Evolutionary conservation across 2,113 vertebrate genomes (phyloP).

Genomic region (Myotis lucifugus): DNA sequence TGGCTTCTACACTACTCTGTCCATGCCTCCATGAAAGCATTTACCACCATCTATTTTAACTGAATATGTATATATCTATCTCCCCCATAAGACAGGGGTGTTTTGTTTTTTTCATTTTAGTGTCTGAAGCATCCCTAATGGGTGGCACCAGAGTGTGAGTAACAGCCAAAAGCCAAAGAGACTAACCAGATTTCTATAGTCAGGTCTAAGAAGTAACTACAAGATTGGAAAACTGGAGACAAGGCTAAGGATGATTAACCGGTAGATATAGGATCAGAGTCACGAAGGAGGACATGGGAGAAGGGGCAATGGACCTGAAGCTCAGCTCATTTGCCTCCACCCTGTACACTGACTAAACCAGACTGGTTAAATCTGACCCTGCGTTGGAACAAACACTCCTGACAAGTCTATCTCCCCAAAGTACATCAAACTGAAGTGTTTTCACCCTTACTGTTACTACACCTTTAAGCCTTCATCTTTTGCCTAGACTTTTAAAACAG

Average conservation of each 20-base stretch:
- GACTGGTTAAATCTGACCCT: neutral
- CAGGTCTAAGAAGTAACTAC: neutral
- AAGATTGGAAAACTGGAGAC: neutral
- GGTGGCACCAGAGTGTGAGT: neutral
- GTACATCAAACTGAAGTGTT: neutral
- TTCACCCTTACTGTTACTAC: neutral
- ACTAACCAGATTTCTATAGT: neutral
- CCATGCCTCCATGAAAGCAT: neutral
- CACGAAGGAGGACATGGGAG: neutral
- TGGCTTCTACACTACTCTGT: neutral
- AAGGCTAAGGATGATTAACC: neutral
- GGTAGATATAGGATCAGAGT: neutral
- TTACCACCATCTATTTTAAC: neutral
- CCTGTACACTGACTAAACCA: neutral
- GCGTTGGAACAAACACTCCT: neutral
- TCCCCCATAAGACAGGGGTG: neutral
- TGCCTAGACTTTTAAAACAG: conserved; percentile 7
- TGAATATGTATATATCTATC: neutral
- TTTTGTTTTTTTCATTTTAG: neutral
- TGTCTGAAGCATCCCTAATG: neutral
- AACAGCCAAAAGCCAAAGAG: neutral
- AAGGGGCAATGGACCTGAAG: no score
- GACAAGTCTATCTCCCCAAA: neutral
- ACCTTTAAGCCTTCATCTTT: neutral
- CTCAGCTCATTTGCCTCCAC: neutral